Evolutionary conservation across 2,797 vertebrate genomes (phyloP), one percentile per base, ranked within the genome.

Genomic region (Eulemur rubriventer): DNA sequence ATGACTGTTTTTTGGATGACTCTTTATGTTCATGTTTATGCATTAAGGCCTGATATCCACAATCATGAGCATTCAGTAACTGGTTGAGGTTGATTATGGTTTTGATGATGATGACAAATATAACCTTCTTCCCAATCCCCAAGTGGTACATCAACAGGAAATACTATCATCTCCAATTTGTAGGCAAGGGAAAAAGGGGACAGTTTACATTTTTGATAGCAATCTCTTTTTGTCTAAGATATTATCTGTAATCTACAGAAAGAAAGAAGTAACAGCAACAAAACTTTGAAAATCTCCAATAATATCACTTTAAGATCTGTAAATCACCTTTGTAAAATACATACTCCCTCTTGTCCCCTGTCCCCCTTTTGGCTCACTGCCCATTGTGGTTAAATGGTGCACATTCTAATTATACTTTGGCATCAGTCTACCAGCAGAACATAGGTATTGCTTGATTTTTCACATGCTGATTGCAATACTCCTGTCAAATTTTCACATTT

Each of bases 51-150:
- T 43, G 17, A 80, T 14, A 35, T n/a, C 57, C 65, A 80, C 2
- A 59, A 55, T 72, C 22, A 7, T 3, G 67, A 83, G 20, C 41
- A 83, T 80, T 75, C 41, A 26, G 48, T 16, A 70, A 38, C 59
- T 38, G 38, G 41, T 2, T 59, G 52, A 61, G 57, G n/a, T 16
- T 59, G 33, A 92, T 48, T 63, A 38, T 28, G 81, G 41, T 59
- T 83, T 88, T 70, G 30, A 80, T 70, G 35, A 89, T 61, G 52
- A 92, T 48, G 50, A 76, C 48, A 95, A 92, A 83, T 63, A 61
- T 8, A 73, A 65, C 43, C 28, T 89, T 72, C 83, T 65, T 43
- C 83, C 24, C 38, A 63, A 28, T 48, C 30, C 30, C 65, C 50
- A 63, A 94, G 22, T 24, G 28, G 28, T n/a, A 2, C 38, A 50